A percentile compares a stretch with the other conserved stretches of the same genome.
Evolutionary conservation across 2,797 vertebrate species (phyloP).

Genomic region (Enteromius viviparus): DNA sequence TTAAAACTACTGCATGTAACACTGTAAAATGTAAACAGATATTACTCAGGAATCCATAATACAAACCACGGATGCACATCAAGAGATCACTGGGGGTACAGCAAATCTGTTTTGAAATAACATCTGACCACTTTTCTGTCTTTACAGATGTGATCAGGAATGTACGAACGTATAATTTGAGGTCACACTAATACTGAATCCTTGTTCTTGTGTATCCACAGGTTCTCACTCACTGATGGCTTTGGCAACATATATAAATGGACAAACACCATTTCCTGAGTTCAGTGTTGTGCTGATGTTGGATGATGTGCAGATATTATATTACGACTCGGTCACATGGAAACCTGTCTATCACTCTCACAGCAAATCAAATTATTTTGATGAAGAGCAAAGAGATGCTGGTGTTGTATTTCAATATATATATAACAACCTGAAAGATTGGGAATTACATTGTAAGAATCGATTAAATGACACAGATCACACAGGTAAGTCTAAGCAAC

Average conservation of each 20-base stretch:
- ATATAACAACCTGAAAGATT: not conserved
- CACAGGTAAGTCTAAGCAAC: not conserved
- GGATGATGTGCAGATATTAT: constrained; percentile 15
- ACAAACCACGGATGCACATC: too few relatives aligned
- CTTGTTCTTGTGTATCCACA: not conserved
- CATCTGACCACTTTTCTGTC: too few relatives aligned
- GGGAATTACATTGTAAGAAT: not conserved
- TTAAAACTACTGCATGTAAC: too few relatives aligned
- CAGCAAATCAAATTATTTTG: not conserved
- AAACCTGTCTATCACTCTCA: not conserved
- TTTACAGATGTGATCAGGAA: too few relatives aligned
- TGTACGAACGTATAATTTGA: not conserved
- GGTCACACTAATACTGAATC: not conserved
- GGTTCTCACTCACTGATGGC: constrained; percentile 43
- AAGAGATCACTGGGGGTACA: too few relatives aligned
- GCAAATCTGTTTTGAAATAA: too few relatives aligned
- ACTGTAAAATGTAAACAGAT: too few relatives aligned
- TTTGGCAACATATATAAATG: not conserved
- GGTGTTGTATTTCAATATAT: not conserved
- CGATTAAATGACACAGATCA: constrained; percentile 15
- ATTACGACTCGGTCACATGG: constrained; percentile 13
- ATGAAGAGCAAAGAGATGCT: constrained; percentile 1
- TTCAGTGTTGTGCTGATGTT: constrained; percentile 43
- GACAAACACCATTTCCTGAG: constrained; percentile 42
- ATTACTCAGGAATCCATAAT: too few relatives aligned